phyloP scores from a whole-genome alignment of 2,113 vertebrate genomes.

The Myrmophylax atrothorax region DNA sequence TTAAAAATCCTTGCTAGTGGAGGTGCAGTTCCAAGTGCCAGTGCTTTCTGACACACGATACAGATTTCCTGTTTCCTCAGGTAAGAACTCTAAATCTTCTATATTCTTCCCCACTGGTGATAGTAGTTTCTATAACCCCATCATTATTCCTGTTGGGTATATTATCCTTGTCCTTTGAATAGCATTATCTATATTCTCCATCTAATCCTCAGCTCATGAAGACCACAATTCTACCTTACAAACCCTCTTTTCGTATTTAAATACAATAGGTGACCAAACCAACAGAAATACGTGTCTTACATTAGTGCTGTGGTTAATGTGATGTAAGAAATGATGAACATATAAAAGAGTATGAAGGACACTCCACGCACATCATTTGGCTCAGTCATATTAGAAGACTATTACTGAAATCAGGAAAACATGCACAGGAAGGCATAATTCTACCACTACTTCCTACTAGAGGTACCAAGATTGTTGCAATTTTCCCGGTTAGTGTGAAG shows the following conservation, averaged over 20 bases:
- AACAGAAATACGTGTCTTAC: background rate
- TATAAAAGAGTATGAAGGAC: background rate
- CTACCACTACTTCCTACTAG: background rate
- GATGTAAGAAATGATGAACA: background rate
- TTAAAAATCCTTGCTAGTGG: background rate
- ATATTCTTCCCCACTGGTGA: background rate
- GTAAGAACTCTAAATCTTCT: background rate
- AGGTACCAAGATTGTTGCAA: background rate
- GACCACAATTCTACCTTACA: background rate
- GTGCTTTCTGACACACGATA: background rate
- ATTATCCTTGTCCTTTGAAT: background rate
- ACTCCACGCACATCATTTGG: background rate
- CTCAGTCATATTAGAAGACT: background rate
- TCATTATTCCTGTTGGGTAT: background rate
- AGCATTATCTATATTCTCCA: background rate
- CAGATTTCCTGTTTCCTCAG: background rate
- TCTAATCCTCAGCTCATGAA: background rate
- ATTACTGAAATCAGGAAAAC: background rate
- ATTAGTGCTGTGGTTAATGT: background rate
- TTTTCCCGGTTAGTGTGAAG: background rate
- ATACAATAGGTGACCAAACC: background rate
- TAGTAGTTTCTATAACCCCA: background rate
- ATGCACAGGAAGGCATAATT: background rate
- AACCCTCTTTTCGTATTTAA: background rate
- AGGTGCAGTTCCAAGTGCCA: background rate